phyloP scores from a whole-genome alignment of 37 sponge, comb jelly and placozoan species.

The Eunapius fragilis region DNA sequence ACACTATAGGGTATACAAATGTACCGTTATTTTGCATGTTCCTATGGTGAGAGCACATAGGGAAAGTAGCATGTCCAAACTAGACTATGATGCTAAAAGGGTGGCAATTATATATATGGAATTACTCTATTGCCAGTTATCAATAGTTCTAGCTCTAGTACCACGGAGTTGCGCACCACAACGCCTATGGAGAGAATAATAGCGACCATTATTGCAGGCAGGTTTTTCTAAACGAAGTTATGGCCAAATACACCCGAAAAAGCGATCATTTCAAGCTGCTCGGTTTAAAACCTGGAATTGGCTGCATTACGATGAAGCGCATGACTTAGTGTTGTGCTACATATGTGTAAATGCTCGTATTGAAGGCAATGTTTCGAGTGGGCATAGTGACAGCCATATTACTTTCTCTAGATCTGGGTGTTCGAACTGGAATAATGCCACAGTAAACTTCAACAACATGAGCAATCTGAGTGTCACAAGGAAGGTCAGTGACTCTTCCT shows the following conservation, averaged over 20 bases:
- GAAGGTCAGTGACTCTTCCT: constrained; percentile 1
- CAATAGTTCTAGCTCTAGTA: no score
- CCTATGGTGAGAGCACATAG: no score
- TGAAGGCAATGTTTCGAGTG: neutral
- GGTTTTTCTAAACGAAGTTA: constrained; percentile 3
- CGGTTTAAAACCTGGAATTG: neutral
- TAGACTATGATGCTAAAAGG: no score
- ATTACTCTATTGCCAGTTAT: no score
- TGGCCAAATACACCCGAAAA: neutral
- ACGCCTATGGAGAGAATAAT: no score
- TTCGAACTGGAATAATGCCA: constrained; percentile 1
- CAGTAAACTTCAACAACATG: neutral
- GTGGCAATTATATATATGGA: no score
- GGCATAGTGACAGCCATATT: neutral
- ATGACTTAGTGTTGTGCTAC: constrained; percentile 2
- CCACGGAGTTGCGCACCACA: no score
- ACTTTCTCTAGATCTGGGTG: neutral
- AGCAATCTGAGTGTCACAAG: constrained; percentile 11
- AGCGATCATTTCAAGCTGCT: constrained; percentile 16
- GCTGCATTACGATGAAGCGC: constrained; percentile 1
- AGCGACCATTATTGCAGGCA: neutral
- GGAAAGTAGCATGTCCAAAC: no score
- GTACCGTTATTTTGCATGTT: no score
- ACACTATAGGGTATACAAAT: no score
- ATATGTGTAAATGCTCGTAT: neutral